Evolutionary conservation across 2,888 invertebrate genomes (phyloP).

Genomic region (Helicoverpa assulta): DNA sequence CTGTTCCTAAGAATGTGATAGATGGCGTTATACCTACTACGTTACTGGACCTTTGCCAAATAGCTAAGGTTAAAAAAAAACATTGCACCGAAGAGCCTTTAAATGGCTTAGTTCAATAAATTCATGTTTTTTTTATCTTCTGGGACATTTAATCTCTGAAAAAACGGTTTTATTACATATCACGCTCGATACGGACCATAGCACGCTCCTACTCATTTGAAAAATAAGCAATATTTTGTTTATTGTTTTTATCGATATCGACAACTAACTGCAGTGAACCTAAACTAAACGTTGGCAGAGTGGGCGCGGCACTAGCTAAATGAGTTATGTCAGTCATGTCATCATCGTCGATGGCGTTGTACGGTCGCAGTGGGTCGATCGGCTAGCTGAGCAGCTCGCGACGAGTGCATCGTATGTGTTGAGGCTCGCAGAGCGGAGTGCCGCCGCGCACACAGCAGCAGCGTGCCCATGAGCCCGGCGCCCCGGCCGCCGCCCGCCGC

Average conservation of each 20-base stretch:
- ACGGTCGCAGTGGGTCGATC: conserved; percentile 32
- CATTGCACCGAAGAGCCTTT: too few species aligned
- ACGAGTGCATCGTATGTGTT: neutral
- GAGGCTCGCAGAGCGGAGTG: conserved; percentile 12
- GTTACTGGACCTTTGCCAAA: too few species aligned
- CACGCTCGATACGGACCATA: too few species aligned
- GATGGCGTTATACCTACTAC: too few species aligned
- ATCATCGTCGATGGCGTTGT: conserved; percentile 23
- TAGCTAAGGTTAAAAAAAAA: too few species aligned
- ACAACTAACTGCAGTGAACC: neutral
- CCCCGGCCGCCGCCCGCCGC: conserved; percentile 4
- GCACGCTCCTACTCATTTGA: too few species aligned
- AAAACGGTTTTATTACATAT: too few species aligned
- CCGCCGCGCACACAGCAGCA: conserved; percentile 9
- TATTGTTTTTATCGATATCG: neutral
- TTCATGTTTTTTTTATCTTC: too few species aligned
- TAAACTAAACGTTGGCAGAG: neutral
- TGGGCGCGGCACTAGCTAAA: neutral
- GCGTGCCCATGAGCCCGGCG: conserved; percentile 35
- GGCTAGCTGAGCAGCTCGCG: conserved; percentile 9
- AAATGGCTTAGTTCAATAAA: too few species aligned
- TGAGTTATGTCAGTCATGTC: conserved; percentile 37
- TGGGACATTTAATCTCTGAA: too few species aligned
- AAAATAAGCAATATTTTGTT: neutral
- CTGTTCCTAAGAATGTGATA: too few species aligned